Base-by-base conservation (phyloP, 2,797 vertebrate genomes). In the Sebastes cheni region DNA sequence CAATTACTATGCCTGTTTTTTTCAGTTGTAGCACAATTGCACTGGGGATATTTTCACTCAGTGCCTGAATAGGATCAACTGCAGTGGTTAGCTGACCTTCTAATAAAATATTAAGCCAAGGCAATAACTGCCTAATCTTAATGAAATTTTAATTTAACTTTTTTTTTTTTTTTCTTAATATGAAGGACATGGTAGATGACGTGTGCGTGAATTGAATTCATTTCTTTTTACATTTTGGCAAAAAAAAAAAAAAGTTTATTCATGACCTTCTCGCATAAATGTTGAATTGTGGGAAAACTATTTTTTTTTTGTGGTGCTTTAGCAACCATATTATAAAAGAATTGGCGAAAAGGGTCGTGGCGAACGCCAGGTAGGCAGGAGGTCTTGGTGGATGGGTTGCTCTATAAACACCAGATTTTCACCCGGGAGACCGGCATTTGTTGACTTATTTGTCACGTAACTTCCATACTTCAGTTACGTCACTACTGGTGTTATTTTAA, bases 1-100 rank as follows among this genome's bases (percentile, higher is more conserved):
- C 86, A 92, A 93, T 92, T 91, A 89, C 81, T 27, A 16, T 52
- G 65, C 34, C 79, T 86, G 72, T 77, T 80, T 66, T 66, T 89
- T 81, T 83, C 75, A 74, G 58, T 62, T 68, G 64, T 39, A 80
- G 52, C 71, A 55, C 72, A 85, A 30, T 61, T 83, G 74, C 18
- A 78, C 7, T 29, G 46, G 83, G 82, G 83, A 85, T 82, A 70
- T 58, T 67, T 84, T 85, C 65, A 81, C 64, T 79, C 52, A 22
- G 11, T 50, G 27, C 32, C 54, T 30, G 39, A 67, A 72, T 69
- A 60, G 58, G 25, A 32, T 77, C 52, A 32, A 61, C 66, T 10
- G 11, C 56, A 64, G 42, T 54, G 36, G 46, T 79, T 70, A 52
- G 36, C 50, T 80, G 55, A 73, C 42, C 61, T 42, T 65, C 23